phyloP scores from a whole-genome alignment of 2,797 vertebrate species.

The Lepilemur ruficaudatus region DNA sequence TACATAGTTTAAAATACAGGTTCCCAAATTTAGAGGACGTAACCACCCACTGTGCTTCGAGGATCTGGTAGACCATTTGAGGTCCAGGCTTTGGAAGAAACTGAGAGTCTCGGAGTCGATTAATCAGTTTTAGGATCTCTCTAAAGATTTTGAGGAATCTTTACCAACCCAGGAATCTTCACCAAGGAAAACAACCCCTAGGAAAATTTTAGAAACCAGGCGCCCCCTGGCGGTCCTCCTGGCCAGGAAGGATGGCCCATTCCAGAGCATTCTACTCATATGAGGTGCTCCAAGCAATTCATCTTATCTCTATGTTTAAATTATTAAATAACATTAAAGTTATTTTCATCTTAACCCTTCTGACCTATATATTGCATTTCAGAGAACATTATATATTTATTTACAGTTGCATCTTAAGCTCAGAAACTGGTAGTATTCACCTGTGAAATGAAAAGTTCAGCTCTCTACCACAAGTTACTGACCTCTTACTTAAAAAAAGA shows the following conservation, averaged over 20 bases:
- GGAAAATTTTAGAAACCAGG: slow-evolving; percentile 58
- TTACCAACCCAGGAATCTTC: not conserved
- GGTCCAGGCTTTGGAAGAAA: not conserved
- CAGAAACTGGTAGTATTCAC: not conserved
- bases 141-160: not conserved
- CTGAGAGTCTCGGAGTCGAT: not conserved
- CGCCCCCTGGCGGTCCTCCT: slow-evolving; percentile 60
- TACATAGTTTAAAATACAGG: not conserved
- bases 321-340: not conserved
- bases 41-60: not conserved
- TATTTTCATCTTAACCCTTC: not conserved
- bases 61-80: not conserved
- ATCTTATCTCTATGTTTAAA: not conserved
- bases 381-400: not conserved
- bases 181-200: not conserved
- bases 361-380: not conserved
- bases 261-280: not conserved
- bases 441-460: not conserved
- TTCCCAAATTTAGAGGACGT: not conserved
- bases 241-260: not conserved
- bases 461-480: not conserved
- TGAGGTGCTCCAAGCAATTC: not conserved
- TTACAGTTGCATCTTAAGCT: not conserved
- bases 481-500: not conserved
- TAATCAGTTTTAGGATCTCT: not conserved